Conservation (phyloP, 2,797 vertebrate genomes). For the Salarias fasciatus region DNA sequence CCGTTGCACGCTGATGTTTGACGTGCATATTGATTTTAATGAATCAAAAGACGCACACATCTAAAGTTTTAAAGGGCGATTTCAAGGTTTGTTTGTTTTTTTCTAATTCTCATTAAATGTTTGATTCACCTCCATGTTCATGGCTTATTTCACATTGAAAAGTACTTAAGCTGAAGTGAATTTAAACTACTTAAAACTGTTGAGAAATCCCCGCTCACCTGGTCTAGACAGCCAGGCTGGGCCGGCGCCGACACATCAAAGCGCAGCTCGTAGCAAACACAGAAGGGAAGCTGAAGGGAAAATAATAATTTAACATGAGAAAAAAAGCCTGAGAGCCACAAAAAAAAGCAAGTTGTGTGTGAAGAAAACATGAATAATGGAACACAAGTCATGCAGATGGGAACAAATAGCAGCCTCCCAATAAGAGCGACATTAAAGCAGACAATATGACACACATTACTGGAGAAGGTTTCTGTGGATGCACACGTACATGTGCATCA, state of each 20-base stretch:
- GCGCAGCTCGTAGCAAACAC: constrained; percentile 55
- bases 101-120: too few relatives aligned
- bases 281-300: constrained; percentile 44
- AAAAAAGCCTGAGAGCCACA: constrained; percentile 51
- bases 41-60: constrained; percentile 11
- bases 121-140: too few relatives aligned
- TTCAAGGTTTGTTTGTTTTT: constrained; percentile 5
- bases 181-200: constrained; percentile 38
- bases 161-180: constrained; percentile 30
- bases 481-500: constrained; percentile 29
- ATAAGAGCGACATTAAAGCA: constrained; percentile 48
- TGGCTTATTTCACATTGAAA: constrained; percentile 5
- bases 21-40: constrained; percentile 34
- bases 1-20: constrained; percentile 15
- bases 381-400: constrained; percentile 69
- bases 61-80: constrained; percentile 3
- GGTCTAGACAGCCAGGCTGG: constrained; percentile 58
- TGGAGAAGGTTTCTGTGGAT: constrained; percentile 6
- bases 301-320: constrained; percentile 52
- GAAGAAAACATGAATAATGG: constrained; percentile 73
- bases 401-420: constrained; percentile 61
- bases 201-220: constrained; percentile 53
- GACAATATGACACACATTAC: constrained; percentile 30
- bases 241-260: constrained; percentile 61
- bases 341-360: constrained; percentile 49